A percentile compares a stretch with the other conserved stretches of the same genome.
Conservation (phyloP, 2,797 vertebrate genomes). For the Pempheris klunzingeri region DNA sequence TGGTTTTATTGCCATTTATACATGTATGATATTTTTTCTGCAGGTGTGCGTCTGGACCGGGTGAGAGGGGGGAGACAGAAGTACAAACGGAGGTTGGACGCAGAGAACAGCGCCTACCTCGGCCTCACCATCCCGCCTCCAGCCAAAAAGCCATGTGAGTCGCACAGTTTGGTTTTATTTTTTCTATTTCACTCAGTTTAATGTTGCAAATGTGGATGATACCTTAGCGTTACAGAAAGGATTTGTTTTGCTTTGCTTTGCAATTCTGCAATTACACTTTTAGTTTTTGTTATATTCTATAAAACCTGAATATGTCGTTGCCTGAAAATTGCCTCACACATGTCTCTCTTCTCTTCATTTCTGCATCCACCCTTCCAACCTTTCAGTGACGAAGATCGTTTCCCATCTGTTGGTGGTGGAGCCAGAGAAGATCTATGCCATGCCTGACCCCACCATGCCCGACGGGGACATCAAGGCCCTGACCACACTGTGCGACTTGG, state of each 20-base stretch:
- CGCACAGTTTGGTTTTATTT: neutral
- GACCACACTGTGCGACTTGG: slow-evolving; percentile 97
- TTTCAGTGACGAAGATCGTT: slow-evolving; percentile 95
- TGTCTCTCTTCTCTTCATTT: slow-evolving; percentile 4
- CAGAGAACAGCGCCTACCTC: slow-evolving; percentile 91
- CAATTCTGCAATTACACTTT: neutral
- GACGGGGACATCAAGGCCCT: slow-evolving; percentile 98
- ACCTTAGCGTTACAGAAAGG: neutral
- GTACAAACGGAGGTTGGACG: slow-evolving; percentile 95
- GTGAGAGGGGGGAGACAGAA: slow-evolving; percentile 98
- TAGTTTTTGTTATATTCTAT: neutral
- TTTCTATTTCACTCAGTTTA: neutral
- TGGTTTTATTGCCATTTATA: neutral
- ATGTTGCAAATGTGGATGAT: neutral
- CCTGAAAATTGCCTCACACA: neutral
- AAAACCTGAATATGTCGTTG: neutral
- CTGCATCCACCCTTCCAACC: slow-evolving; percentile 4
- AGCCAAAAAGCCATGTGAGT: slow-evolving; percentile 94
- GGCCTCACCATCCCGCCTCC: slow-evolving; percentile 92
- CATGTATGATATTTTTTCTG: neutral
- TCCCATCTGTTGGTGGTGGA: slow-evolving; percentile 97
- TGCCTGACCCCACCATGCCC: slow-evolving; percentile 96
- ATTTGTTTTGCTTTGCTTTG: neutral
- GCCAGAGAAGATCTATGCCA: slow-evolving; percentile 98
- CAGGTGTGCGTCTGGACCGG: slow-evolving; percentile 97